phyloP scores from a whole-genome alignment of 2,113 vertebrate species.

The Mastomys coucha region DNA sequence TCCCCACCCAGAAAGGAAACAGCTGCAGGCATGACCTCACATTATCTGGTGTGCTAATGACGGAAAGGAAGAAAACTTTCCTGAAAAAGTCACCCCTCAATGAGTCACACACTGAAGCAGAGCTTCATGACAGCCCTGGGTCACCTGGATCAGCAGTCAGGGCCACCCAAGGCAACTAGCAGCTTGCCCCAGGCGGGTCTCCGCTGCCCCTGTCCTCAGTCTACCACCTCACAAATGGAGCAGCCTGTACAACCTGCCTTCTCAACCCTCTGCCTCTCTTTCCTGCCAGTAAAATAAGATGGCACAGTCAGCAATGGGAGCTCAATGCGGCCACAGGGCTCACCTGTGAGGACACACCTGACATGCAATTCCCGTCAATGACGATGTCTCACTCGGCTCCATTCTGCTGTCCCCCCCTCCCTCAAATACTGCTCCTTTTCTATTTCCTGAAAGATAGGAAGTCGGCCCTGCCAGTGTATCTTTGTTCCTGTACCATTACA shows the following conservation, averaged over 20 bases:
- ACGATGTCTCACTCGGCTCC: neutral
- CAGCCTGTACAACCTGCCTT: too few relatives aligned
- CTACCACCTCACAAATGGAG: neutral
- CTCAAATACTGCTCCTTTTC: too few relatives aligned
- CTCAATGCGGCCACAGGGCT: rapidly evolving
- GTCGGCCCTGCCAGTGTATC: neutral
- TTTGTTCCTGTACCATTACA: rapidly evolving
- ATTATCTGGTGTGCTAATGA: neutral
- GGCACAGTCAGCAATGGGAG: neutral
- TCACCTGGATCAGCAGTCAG: neutral
- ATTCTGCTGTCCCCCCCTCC: neutral
- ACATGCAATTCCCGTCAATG: rapidly evolving
- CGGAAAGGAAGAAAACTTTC: neutral
- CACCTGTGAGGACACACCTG: rapidly evolving
- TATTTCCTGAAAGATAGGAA: neutral
- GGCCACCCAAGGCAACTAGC: neutral
- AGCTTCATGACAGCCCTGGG: neutral
- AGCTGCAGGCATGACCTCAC: slow-evolving; percentile 64
- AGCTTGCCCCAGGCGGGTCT: neutral
- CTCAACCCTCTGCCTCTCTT: neutral
- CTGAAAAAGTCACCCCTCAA: neutral
- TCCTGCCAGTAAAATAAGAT: neutral
- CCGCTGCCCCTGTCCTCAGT: too few relatives aligned
- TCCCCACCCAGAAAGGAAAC: slow-evolving; percentile 42
- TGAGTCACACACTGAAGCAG: neutral